Conservation (phyloP, 2,888 invertebrate genomes). For the Habroteleia sp. region DNA sequence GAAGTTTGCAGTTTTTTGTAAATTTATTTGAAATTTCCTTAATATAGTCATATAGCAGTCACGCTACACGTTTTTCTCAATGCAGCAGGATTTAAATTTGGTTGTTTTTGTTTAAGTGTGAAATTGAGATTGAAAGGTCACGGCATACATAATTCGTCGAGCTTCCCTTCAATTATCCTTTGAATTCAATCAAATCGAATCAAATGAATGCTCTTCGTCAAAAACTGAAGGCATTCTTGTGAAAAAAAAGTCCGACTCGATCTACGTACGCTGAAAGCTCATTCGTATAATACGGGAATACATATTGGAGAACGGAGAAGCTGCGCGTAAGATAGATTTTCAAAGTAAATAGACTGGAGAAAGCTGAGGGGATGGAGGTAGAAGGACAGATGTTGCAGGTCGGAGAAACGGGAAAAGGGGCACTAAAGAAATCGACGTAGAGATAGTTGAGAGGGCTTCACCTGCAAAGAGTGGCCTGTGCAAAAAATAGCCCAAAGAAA, state of each 20-base stretch:
- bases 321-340: not conserved
- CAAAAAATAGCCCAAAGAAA: constrained; percentile 79
- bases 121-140: too few relatives aligned
- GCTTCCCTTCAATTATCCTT: too few relatives aligned
- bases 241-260: constrained; percentile 8
- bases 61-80: too few relatives aligned
- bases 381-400: too few relatives aligned
- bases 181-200: not conserved
- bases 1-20: too few relatives aligned
- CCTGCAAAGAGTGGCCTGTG: constrained; percentile 79
- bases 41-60: too few relatives aligned
- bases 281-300: constrained; percentile 3
- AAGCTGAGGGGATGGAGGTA: too few relatives aligned
- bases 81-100: too few relatives aligned
- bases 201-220: not conserved
- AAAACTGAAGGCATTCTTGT: not conserved
- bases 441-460: constrained; percentile 55
- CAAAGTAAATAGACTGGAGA: constrained; percentile 18
- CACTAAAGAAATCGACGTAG: constrained; percentile 3
- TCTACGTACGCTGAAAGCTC: constrained; percentile 6
- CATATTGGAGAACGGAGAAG: not conserved
- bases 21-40: too few relatives aligned
- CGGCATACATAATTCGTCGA: too few relatives aligned
- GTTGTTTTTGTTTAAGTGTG: too few relatives aligned
- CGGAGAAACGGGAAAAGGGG: not conserved